Evolutionary conservation across 2,797 vertebrate genomes (phyloP).

Genomic region (Amphiprion clarkii): DNA sequence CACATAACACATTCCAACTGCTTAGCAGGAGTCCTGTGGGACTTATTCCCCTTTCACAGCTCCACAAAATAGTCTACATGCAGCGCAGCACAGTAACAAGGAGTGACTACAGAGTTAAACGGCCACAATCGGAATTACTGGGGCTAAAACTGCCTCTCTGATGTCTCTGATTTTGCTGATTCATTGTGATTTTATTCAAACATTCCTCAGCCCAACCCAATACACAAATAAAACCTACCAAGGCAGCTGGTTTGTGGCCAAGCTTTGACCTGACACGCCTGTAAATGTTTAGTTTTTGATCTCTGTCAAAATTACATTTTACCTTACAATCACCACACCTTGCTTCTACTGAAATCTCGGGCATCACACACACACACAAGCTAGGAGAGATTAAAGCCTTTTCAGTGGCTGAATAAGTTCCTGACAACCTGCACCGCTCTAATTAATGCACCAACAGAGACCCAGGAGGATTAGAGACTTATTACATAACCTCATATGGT

Average conservation of each 20-base stretch:
- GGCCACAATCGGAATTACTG: background rate
- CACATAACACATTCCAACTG: background rate
- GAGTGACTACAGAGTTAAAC: background rate
- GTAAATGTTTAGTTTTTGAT: conserved; percentile 19
- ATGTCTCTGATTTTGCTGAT: background rate
- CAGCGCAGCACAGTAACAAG: background rate
- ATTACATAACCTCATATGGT: conserved; percentile 69
- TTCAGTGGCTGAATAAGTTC: conserved; percentile 64
- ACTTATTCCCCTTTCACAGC: conserved; percentile 23
- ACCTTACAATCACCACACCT: conserved; percentile 9
- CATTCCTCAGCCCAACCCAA: background rate
- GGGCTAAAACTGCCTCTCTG: background rate
- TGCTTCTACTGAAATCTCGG: conserved; percentile 15
- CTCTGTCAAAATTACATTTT: conserved; percentile 10
- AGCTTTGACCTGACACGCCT: background rate
- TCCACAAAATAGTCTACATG: background rate
- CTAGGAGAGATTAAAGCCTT: conserved; percentile 55
- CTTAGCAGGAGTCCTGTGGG: background rate
- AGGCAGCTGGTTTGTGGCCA: background rate
- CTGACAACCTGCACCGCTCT: conserved; percentile 50
- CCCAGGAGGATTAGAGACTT: conserved; percentile 53
- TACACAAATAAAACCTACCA: background rate
- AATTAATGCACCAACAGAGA: conserved; percentile 55
- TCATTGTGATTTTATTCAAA: background rate
- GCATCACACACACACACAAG: conserved; percentile 38